Conservation (phyloP, 30 jellyfish, hydroid and myxozoan species). For the Pseudorhiza aurosa region DNA sequence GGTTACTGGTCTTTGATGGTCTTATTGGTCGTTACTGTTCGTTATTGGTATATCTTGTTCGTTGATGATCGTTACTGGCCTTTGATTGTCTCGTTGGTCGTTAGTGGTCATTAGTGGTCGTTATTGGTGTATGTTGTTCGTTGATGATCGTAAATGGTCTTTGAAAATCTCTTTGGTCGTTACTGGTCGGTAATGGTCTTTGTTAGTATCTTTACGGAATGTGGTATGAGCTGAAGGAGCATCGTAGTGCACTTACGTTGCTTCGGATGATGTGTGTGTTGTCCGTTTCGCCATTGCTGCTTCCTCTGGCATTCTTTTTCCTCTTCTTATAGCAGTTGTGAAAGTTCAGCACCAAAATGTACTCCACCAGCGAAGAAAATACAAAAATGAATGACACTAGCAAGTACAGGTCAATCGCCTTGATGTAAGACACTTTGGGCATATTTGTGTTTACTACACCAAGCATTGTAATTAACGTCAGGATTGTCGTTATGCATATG, state of each 20-base stretch:
- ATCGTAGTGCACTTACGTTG: background rate
- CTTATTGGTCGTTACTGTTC: too few species aligned
- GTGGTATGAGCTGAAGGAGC: background rate
- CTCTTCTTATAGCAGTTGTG: conserved; percentile 8
- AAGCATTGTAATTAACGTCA: conserved; percentile 93
- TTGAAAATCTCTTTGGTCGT: too few species aligned
- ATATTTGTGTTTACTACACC: conserved; percentile 93
- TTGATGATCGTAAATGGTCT: too few species aligned
- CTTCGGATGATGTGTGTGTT: conserved; percentile 2
- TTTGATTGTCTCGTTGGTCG: too few species aligned
- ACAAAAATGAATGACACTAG: conserved; percentile 88
- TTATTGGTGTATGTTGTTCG: too few species aligned
- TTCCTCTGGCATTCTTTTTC: conserved; percentile 13
- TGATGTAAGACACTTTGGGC: conserved; percentile 97
- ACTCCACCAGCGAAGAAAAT: conserved; percentile 86
- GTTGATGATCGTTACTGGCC: too few species aligned
- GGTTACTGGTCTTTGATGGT: too few species aligned
- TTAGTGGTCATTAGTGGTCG: too few species aligned
- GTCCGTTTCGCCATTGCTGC: background rate
- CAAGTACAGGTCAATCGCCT: conserved; percentile 89
- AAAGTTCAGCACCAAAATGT: conserved; percentile 77
- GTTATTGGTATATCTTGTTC: too few species aligned
- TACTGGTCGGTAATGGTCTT: too few species aligned
- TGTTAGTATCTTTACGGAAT: background rate
- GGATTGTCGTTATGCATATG: conserved; percentile 89